Evolutionary conservation across 2,888 invertebrate species (phyloP).

Genomic region (Oscheius sp.): DNA sequence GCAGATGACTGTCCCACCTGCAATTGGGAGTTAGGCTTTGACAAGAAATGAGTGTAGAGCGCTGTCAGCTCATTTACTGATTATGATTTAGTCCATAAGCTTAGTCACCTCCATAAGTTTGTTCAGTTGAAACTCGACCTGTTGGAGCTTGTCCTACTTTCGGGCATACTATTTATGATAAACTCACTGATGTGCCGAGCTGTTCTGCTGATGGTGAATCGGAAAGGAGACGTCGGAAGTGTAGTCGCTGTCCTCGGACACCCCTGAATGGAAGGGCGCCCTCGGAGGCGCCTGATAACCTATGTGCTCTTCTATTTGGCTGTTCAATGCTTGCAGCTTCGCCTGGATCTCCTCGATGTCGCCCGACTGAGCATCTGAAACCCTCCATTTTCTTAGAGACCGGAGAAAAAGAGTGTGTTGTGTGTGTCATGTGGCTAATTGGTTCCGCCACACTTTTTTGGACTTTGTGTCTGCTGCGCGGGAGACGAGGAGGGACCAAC

Average conservation of each 20-base stretch:
- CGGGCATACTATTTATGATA: too few species aligned
- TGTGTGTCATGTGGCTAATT: conserved; percentile 11
- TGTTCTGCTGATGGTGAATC: conserved; percentile 82
- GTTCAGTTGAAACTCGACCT: too few species aligned
- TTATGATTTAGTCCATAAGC: too few species aligned
- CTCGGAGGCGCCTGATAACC: conserved; percentile 52
- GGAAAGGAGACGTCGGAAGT: conserved; percentile 95
- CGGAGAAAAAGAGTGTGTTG: background rate
- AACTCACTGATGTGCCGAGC: conserved; percentile 84
- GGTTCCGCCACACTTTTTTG: conserved; percentile 17
- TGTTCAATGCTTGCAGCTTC: conserved; percentile 64
- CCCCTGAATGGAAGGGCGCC: conserved; percentile 81
- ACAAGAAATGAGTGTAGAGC: too few species aligned
- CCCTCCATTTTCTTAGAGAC: background rate
- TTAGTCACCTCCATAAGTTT: too few species aligned
- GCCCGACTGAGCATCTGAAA: conserved; percentile 64
- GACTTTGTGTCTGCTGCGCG: conserved; percentile 2
- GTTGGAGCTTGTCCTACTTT: too few species aligned
- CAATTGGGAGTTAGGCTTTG: too few species aligned
- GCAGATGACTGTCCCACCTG: conserved; percentile 73
- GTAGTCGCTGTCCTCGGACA: conserved; percentile 96
- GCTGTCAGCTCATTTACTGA: too few species aligned
- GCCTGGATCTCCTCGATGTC: conserved; percentile 60
- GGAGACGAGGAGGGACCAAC: background rate
- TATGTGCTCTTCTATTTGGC: conserved; percentile 61